Evolutionary conservation across 2,797 vertebrate genomes (phyloP).

Genomic region (Gymnocypris eckloni): DNA sequence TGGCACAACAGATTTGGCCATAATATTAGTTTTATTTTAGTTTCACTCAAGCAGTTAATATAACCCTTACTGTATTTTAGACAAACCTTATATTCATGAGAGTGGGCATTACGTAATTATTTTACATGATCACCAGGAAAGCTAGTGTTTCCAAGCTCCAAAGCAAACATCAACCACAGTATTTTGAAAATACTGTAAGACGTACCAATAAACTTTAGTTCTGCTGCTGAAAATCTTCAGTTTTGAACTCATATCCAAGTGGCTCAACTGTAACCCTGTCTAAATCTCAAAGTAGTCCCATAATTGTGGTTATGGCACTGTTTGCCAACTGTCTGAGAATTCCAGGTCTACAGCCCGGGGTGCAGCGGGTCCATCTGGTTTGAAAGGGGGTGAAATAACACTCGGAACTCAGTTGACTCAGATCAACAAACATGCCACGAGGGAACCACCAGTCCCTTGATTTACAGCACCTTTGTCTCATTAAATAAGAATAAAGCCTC

Average conservation of each 20-base stretch:
- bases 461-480: constrained; percentile 55
- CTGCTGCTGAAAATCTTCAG: neutral
- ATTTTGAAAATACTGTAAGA: constrained; percentile 7
- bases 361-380: constrained; percentile 69
- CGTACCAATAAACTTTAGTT: neutral
- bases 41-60: constrained; percentile 19
- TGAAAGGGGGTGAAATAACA: constrained; percentile 56
- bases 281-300: constrained; percentile 33
- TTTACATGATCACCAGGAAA: neutral
- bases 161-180: constrained; percentile 10
- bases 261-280: constrained; percentile 34
- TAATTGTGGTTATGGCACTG: constrained; percentile 51
- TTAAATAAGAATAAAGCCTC: constrained; percentile 55
- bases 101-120: neutral
- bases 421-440: constrained; percentile 50
- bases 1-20: constrained; percentile 9
- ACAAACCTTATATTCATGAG: constrained; percentile 32
- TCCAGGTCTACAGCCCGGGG: constrained; percentile 47
- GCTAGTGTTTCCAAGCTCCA: constrained; percentile 17
- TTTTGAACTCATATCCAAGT: constrained; percentile 28
- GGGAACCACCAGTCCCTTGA: constrained; percentile 46
- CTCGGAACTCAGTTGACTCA: constrained; percentile 50
- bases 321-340: constrained; percentile 63
- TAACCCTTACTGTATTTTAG: constrained; percentile 16
- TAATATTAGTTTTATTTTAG: constrained; percentile 23